These are phyloP conservation scores for Halichoeres trimaculatus DNA, from an alignment of 2,113 vertebrate genomes.

Conservation along the genomic window DNA sequence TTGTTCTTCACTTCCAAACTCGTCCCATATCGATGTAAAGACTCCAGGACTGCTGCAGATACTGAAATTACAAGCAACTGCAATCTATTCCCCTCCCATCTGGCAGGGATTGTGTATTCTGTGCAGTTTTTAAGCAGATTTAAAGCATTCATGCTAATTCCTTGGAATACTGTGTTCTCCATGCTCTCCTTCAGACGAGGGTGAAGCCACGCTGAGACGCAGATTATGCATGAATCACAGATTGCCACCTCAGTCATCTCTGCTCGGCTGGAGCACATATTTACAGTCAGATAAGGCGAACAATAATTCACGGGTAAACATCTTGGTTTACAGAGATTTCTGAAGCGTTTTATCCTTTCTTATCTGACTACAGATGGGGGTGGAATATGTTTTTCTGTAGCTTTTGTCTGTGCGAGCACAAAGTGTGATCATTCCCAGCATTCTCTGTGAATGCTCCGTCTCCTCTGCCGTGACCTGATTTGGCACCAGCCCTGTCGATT, in stretches of 20 bases:
- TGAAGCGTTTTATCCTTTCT: constrained; percentile 50
- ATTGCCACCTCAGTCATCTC: constrained; percentile 51
- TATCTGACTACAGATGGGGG: constrained; percentile 53
- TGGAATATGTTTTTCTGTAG: constrained; percentile 51
- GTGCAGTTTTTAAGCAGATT: constrained; percentile 29
- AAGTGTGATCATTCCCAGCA: constrained; percentile 50
- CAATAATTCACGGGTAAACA: constrained; percentile 70
- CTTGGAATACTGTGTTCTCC: constrained; percentile 38
- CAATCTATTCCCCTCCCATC: constrained; percentile 19
- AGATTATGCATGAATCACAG: constrained; percentile 64
- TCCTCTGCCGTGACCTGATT: constrained; percentile 57
- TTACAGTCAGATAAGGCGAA: constrained; percentile 60
- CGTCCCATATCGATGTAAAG: background rate
- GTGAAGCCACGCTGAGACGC: constrained; percentile 6
- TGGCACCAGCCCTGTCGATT: constrained; percentile 57
- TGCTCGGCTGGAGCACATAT: constrained; percentile 37
- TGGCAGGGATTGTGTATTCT: constrained; percentile 38
- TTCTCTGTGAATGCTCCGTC: constrained; percentile 46
- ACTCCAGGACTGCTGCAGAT: constrained; percentile 1
- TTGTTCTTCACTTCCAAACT: background rate
- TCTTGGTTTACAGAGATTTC: constrained; percentile 67
- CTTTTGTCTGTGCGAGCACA: constrained; percentile 39
- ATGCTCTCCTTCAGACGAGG: constrained; percentile 35
- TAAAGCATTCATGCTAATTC: constrained; percentile 39
- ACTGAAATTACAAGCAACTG: background rate